These are phyloP conservation scores for Chiridota heheva DNA, from an alignment of 35 echinoderm and acorn worm species.

Conservation along the genomic window DNA sequence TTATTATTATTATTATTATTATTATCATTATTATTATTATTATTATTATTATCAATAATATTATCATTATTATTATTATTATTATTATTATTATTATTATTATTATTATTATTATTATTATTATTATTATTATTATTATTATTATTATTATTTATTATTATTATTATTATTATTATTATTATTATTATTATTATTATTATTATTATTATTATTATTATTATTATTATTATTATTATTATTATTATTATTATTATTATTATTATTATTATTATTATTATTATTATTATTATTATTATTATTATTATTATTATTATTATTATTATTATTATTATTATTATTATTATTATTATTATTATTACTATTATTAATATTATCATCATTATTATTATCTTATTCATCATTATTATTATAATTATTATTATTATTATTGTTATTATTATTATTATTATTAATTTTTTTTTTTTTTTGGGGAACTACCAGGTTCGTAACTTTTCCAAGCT, in stretches of 20 bases:
- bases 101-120: background rate
- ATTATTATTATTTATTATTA: background rate
- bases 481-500: too few species aligned
- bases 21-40: background rate
- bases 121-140: background rate
- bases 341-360: too few species aligned
- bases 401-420: too few species aligned
- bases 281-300: background rate
- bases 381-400: too few species aligned
- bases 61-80: slow-evolving; percentile 8
- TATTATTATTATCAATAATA: too few species aligned
- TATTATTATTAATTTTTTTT: too few species aligned
- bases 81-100: slow-evolving; percentile 1
- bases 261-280: background rate
- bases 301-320: too few species aligned
- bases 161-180: background rate
- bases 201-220: background rate
- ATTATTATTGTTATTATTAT: too few species aligned
- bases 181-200: background rate
- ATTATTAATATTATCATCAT: too few species aligned
- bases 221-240: background rate
- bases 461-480: too few species aligned
- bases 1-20: background rate
- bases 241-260: background rate
- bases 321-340: too few species aligned